Percentiles rank a stretch among this genome's conserved stretches.
Conservation (phyloP, 2,888 invertebrate species). For the Lasioglossum calceatum region DNA sequence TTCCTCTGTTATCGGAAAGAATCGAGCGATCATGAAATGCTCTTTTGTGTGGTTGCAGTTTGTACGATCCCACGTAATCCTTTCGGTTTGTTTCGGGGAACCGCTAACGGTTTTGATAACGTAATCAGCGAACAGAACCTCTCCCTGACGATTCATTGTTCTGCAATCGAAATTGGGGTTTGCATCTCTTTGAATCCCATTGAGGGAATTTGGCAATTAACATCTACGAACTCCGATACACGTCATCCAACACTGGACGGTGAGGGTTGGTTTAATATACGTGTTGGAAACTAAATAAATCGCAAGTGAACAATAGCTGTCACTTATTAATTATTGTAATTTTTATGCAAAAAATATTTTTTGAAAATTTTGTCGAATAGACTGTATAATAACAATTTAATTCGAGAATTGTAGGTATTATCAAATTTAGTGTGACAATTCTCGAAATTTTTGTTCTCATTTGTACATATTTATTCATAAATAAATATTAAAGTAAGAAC, state of each 20-base stretch:
- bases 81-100: too few species aligned
- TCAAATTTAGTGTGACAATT: too few species aligned
- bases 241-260: neutral
- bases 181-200: slow-evolving; percentile 6
- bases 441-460: too few species aligned
- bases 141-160: slow-evolving; percentile 1
- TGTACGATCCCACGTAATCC: neutral
- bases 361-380: too few species aligned
- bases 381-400: too few species aligned
- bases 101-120: neutral
- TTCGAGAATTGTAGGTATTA: too few species aligned
- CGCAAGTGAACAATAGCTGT: neutral
- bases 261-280: neutral
- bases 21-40: neutral
- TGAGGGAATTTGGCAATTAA: neutral
- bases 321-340: neutral
- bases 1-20: neutral
- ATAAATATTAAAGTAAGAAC: too few species aligned
- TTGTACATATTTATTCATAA: too few species aligned
- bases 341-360: neutral
- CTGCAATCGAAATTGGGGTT: neutral
- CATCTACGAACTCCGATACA: neutral
- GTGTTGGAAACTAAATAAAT: neutral
- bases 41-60: neutral
- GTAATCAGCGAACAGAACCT: neutral